phyloP scores from a whole-genome alignment of 2,888 invertebrate genomes.

The Cactoblastis cactorum region DNA sequence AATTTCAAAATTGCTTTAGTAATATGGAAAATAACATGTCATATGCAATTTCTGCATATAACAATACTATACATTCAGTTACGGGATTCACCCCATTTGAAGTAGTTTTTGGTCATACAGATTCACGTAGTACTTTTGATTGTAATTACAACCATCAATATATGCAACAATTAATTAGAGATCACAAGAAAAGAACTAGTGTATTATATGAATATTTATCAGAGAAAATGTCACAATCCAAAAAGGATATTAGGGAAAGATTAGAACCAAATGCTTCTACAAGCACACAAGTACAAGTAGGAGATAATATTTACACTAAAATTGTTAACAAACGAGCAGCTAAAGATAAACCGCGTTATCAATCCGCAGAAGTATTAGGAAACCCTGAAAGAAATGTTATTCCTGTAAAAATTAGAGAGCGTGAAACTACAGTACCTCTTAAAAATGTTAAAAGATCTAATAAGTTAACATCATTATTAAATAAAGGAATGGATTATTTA shows the following conservation, averaged over 20 bases:
- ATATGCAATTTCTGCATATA: constrained; percentile 14
- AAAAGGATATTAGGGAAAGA: too few species aligned
- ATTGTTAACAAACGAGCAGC: constrained; percentile 22
- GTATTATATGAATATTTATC: neutral
- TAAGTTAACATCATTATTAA: neutral
- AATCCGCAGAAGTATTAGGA: constrained; percentile 20
- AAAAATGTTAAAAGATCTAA: constrained; percentile 16
- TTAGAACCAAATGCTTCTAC: constrained; percentile 16
- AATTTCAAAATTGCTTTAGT: constrained; percentile 10
- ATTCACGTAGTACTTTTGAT: neutral
- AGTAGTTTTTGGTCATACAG: neutral
- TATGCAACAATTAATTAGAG: neutral
- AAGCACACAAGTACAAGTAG: constrained; percentile 15
- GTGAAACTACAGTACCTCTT: constrained; percentile 10
- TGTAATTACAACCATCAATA: neutral
- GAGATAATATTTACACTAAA: constrained; percentile 24
- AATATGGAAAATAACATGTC: constrained; percentile 11
- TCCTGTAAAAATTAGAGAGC: constrained; percentile 3
- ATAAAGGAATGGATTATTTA: too few species aligned
- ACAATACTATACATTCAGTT: constrained; percentile 4
- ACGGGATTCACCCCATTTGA: neutral
- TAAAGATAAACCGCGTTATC: constrained; percentile 24
- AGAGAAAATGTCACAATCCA: too few species aligned
- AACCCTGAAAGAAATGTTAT: constrained; percentile 17
- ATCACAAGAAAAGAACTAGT: constrained; percentile 13